Percentiles rank a stretch among this genome's conserved stretches.
Evolutionary conservation across 1,140 invertebrate genomes (phyloP).

Genomic region (Neomicropteryx cornuta): DNA sequence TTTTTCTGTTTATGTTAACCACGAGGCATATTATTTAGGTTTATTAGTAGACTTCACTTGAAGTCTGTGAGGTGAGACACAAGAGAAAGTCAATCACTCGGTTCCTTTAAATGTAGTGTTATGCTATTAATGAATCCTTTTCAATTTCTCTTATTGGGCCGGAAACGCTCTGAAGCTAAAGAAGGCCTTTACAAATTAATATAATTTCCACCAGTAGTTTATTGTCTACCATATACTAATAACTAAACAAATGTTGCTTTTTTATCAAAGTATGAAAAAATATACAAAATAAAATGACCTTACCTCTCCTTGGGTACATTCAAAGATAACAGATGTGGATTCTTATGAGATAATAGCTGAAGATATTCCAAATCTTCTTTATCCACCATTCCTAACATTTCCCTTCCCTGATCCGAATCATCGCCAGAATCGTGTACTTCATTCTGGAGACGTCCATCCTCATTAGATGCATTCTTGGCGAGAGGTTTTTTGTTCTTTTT

Average conservation of each 20-base stretch:
- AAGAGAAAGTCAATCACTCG: background rate
- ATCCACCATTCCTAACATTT: slow-evolving; percentile 51
- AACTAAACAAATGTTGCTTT: background rate
- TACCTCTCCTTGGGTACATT: slow-evolving; percentile 7
- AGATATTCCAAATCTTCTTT: slow-evolving; percentile 53
- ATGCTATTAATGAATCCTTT: background rate
- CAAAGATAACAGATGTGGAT: slow-evolving; percentile 23
- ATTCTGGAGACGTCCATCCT: slow-evolving; percentile 20
- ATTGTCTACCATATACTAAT: background rate
- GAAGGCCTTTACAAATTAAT: background rate
- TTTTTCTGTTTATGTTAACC: background rate
- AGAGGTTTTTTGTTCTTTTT: slow-evolving; percentile 37
- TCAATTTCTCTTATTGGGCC: background rate
- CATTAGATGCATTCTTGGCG: slow-evolving; percentile 16
- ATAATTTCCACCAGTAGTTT: background rate
- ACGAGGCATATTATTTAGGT: background rate
- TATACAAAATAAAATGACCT: slow-evolving; percentile 6
- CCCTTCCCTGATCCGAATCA: slow-evolving; percentile 41
- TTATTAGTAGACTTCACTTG: too few relatives aligned
- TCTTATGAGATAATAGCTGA: slow-evolving; percentile 32
- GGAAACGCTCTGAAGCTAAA: background rate
- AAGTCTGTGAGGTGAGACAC: too few relatives aligned
- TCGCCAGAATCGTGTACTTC: slow-evolving; percentile 30
- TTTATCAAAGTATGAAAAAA: slow-evolving; percentile 12
- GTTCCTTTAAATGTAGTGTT: background rate